phyloP scores from a whole-genome alignment of 2,113 vertebrate species.

The Hylia prasina region DNA sequence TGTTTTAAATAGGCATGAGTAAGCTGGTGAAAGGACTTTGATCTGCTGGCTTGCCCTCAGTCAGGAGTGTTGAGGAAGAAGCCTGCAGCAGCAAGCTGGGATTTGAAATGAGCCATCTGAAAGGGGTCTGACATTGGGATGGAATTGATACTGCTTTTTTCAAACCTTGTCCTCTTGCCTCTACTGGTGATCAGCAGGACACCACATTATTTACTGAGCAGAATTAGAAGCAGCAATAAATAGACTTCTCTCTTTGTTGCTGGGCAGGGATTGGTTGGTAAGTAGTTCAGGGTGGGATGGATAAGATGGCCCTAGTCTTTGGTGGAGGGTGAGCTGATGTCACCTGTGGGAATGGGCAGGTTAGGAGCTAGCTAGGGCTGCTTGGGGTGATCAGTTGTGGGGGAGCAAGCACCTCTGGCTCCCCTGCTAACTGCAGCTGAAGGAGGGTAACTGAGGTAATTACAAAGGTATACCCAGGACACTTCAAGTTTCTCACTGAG shows the following conservation, averaged over 20 bases:
- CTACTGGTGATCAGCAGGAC: neutral
- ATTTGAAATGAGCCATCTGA: neutral
- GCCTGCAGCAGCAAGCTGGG: neutral
- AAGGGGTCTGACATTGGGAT: neutral
- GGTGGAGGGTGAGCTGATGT: neutral
- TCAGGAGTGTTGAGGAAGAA: neutral
- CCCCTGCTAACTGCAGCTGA: neutral
- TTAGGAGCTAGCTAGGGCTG: neutral
- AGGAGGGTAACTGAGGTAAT: neutral
- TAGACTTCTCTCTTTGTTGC: neutral
- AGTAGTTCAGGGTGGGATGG: neutral
- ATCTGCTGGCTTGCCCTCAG: neutral
- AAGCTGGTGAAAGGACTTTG: neutral
- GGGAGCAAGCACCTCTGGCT: neutral
- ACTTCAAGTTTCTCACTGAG: neutral
- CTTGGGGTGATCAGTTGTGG: neutral
- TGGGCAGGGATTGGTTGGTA: neutral
- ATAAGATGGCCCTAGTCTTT: neutral
- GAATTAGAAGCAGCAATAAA: neutral
- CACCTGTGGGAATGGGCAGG: neutral
- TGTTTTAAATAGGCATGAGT: neutral
- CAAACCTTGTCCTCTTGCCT: neutral
- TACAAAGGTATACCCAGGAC: neutral
- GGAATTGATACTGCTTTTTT: neutral
- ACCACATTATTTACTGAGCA: neutral